phyloP scores from a whole-genome alignment of 1,140 invertebrate genomes.

The Bemisia tabaci region DNA sequence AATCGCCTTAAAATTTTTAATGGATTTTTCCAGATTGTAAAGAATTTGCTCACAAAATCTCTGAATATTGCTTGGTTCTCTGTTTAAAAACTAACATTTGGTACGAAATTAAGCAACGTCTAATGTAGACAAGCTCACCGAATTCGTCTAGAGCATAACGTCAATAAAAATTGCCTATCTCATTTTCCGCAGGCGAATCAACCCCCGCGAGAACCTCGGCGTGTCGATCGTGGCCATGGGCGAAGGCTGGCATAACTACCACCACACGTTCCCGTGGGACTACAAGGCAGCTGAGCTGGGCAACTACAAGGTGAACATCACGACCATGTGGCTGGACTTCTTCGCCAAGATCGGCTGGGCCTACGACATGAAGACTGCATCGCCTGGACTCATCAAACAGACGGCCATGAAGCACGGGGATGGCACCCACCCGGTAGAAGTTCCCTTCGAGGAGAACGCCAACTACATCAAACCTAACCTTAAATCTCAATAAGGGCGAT shows the following conservation, averaged over 20 bases:
- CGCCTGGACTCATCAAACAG: slow-evolving; percentile 43
- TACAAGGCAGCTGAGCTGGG: slow-evolving; percentile 51
- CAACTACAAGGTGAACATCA: slow-evolving; percentile 36
- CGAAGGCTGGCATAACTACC: slow-evolving; percentile 64
- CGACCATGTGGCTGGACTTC: slow-evolving; percentile 48
- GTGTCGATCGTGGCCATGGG: slow-evolving; percentile 29
- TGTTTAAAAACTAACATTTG: neutral
- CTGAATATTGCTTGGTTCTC: neutral
- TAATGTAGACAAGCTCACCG: neutral
- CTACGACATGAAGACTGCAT: slow-evolving; percentile 54
- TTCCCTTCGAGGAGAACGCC: no score
- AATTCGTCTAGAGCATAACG: neutral
- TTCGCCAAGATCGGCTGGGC: slow-evolving; percentile 59
- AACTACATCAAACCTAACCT: no score
- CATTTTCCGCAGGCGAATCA: slow-evolving; percentile 23
- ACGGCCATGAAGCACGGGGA: slow-evolving; percentile 47
- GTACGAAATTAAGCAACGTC: neutral
- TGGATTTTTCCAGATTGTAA: no score
- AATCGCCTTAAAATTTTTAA: no score
- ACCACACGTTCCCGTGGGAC: slow-evolving; percentile 66
- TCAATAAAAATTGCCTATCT: no score
- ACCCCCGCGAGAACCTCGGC: slow-evolving; percentile 25
- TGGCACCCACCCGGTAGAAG: slow-evolving; percentile 33
- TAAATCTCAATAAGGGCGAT: no score
- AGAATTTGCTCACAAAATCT: no score